Base-by-base conservation (phyloP, 1,140 invertebrate species). In the Drosophila asahinai region DNA sequence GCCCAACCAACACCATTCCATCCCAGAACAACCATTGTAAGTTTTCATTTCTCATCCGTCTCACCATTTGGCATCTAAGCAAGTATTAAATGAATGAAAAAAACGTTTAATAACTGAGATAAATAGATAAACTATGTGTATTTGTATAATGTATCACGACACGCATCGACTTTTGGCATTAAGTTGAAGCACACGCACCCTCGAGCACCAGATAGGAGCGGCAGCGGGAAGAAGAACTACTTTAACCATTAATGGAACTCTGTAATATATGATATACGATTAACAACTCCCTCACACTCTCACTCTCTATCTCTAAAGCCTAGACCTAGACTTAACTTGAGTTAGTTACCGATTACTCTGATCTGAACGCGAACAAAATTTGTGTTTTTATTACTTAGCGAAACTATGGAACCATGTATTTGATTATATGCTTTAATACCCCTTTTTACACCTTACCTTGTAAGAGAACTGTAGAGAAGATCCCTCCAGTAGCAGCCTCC, bases 51-150 rank as follows among this genome's bases (percentile, higher is more conserved):
- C 27, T 65, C 84, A 87, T 89, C 76, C 71, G 45, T 57, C 54
- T 75, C 82, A 64, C 63, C 27, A 57, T 57, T 55, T 36, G 58
- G 63, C 42, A 64, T 86, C 68, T 77, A 55, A 81, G 66, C 77
- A 90, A 89, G 84, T 89, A 90, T 90, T 90, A 90, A 90, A 90
- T 77, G 75, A 90, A 77, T 76, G 47, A 75, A 81, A 67, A 79
- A 81, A 66, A 48, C 57, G 81, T 84, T 89, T 86, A 90, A 84
- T 78, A 75, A 72, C 48, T 55, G 33, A 38, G 48, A 81, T 40
- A 48, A 47, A 17, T 63, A 58, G 22, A 82, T 62, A 77, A 57
- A 74, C 45, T 73, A 75, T 75, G 55, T 75, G 63, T 79, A 76
- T 64, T 55, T 72, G 61, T 63, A 43, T 63, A 55, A 79, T 22